Evolutionary conservation across 2,888 invertebrate species (phyloP), one percentile per base, ranked within the genome.

Genomic region (Eristalis arbustorum): DNA sequence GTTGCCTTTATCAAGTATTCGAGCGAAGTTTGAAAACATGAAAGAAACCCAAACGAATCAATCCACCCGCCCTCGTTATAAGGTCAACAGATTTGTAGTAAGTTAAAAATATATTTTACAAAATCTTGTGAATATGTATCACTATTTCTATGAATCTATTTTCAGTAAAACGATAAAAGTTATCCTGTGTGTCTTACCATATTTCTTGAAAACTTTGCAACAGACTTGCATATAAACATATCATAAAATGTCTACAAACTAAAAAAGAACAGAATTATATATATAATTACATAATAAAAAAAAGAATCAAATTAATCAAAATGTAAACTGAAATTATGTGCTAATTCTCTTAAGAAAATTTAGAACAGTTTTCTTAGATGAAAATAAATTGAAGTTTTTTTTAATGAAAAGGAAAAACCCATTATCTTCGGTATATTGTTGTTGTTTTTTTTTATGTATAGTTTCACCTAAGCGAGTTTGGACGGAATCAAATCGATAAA

Each of bases 1-100:
- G 79, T 84, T 59, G 25, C 34, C 14, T 37, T 88, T 75, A 49
- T 23, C 92, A 92, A 96, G 96, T 92, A 95, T 98, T 89, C 95
- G 97, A 79, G 96, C 97, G 82, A 95, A 96, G 91, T 98, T 98
- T 93, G 98, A 98, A 93, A 96, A 96, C 82, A 95, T 98, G 94
- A 96, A 96, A 84, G 94, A 94, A 74, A 91, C 92, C 14, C 93
- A 93, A 68, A 93, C 93, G 85, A 93, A 94, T 31, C 77, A 88
- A 22, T 92, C 93, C 79, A 93, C 94, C 84, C 93, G 93, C 68
- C 94, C 94, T 28, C 93, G 94, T 88, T 94, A 95, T 84, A 96
- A 96, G 95, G 97, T 98, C 89, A 97, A 98, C 92, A 94, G 98
- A 94, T 98, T 98, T 94, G 97, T 98, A 95, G 98, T 98, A 93